Base-by-base conservation (phyloP, 2,888 invertebrate genomes). In the Pecten maximus region DNA sequence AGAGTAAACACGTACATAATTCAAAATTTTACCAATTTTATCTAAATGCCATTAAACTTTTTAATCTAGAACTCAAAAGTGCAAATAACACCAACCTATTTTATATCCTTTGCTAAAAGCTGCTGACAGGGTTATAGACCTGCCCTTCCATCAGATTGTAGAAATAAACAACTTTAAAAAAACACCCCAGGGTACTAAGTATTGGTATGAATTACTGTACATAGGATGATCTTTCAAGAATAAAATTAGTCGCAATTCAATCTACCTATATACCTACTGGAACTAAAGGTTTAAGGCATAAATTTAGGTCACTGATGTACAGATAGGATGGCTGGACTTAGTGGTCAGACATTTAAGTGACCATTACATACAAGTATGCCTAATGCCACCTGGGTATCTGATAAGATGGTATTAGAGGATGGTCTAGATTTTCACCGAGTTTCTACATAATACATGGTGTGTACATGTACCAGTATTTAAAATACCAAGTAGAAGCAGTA, bases 401-500 rank as follows among this genome's bases (percentile, higher is more conserved):
- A 74, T 74, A 35, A 74, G 28, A 35, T 28, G 35, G 28, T 35
- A 74, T 74, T 74, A 74, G 74, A 35, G 23, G 74, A 74, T 74
- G 74, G 28, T 74, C 74, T 74, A 74, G 74, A 74, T 74, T 35
- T 16, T 74, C 74, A 74, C 74, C 74, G 10, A 54, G 2, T 54
- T 54, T n/a, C 74, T 35, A 74, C 74, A 74, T 74, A 74, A 74
- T 35, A 35, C 28, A 28, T 74, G 10, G 74, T 74, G 74, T 74
- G 74, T 74, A 74, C 74, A 74, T 74, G 74, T 74, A 74, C 74
- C 74, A 12, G 74, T 74, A 74, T 74, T 74, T 74, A 74, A 74
- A 74, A 74, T 74, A 28, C 74, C 74, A 10, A 74, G 74, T 12
- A 35, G 28, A 23, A 74, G 74, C 74, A 74, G 74, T 74, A 74